phyloP scores from a whole-genome alignment of 2,797 vertebrate genomes.

The Furcifer pardalis region DNA sequence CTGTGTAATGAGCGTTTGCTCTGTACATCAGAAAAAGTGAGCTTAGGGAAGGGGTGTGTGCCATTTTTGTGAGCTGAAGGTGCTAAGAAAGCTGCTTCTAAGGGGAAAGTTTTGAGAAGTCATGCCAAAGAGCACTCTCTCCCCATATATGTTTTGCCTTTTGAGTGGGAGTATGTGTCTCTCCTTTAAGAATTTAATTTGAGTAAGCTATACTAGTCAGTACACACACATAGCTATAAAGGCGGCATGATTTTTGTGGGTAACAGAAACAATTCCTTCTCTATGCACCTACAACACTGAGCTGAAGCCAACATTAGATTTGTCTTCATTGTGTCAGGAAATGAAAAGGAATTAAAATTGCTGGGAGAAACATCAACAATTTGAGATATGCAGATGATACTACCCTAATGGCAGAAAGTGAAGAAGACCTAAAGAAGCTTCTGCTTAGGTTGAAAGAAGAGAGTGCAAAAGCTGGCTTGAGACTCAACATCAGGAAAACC shows the following conservation, averaged over 20 bases:
- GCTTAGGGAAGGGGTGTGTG: too few species aligned
- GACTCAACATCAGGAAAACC: too few species aligned
- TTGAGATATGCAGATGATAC: too few species aligned
- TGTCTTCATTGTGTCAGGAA: constrained; percentile 11
- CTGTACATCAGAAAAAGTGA: too few species aligned
- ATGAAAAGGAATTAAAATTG: too few species aligned
- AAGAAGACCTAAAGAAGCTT: too few species aligned
- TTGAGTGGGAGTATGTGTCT: not conserved
- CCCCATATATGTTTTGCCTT: not conserved
- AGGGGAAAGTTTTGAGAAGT: not conserved
- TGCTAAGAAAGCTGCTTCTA: not conserved
- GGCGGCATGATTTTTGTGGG: constrained; percentile 37
- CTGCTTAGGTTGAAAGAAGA: too few species aligned
- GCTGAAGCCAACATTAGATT: constrained; percentile 5
- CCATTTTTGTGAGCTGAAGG: not conserved
- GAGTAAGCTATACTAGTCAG: constrained; percentile 33
- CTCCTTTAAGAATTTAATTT: constrained; percentile 37
- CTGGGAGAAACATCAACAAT: too few species aligned
- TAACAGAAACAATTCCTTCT: constrained; percentile 46
- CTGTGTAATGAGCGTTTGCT: too few species aligned
- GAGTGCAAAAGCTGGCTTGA: too few species aligned
- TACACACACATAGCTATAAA: not conserved
- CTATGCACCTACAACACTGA: not conserved
- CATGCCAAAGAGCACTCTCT: not conserved
- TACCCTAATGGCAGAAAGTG: too few species aligned